Conservation (phyloP, 2,113 vertebrate genomes). For the Daubentonia madagascariensis region DNA sequence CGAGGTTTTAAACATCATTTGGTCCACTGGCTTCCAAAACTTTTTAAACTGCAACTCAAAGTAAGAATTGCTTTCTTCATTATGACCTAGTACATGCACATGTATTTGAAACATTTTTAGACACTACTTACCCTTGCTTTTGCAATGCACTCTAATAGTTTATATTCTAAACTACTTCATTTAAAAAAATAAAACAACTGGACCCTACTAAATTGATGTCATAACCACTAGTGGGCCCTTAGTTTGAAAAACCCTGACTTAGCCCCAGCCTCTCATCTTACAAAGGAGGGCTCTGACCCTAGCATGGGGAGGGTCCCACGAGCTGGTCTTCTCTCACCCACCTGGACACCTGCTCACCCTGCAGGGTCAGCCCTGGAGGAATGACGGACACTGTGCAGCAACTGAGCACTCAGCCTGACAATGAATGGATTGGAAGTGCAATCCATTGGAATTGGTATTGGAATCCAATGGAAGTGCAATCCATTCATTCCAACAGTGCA, state of each 20-base stretch:
- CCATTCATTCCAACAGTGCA: neutral
- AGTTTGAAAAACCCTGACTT: neutral
- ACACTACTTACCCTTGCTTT: neutral
- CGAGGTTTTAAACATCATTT: neutral
- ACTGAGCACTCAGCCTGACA: accelerated
- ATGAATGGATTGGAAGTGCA: neutral
- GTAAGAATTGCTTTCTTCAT: neutral
- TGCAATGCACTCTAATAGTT: neutral
- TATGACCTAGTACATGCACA: neutral
- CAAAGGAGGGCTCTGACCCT: neutral
- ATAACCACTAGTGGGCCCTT: neutral
- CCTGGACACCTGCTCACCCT: neutral
- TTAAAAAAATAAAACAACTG: neutral
- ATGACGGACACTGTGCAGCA: accelerated
- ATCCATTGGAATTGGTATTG: no score
- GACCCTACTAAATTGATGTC: neutral
- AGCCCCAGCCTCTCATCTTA: neutral
- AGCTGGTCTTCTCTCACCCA: neutral
- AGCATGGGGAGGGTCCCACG: neutral
- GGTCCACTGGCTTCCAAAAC: neutral
- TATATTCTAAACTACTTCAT: neutral
- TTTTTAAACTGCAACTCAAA: neutral
- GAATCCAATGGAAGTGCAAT: no score
- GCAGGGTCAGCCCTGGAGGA: neutral
- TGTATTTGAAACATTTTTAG: neutral